Conservation (phyloP, 1,140 invertebrate genomes). For the Frieseomelitta varia region DNA sequence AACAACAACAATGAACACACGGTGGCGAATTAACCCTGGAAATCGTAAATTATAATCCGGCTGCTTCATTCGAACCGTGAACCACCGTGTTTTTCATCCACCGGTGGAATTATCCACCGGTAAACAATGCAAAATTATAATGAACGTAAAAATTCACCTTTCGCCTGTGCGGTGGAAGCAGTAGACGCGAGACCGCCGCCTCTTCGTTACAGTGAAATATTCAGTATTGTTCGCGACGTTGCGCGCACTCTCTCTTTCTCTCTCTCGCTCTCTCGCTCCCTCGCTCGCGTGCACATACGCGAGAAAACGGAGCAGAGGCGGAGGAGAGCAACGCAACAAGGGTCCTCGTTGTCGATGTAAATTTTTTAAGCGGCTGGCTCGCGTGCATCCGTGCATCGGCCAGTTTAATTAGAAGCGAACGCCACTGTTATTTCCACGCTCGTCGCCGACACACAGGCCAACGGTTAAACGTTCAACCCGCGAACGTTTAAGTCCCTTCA, state of each 20-base stretch:
- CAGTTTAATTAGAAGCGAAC: conserved; percentile 38
- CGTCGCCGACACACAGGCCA: not conserved
- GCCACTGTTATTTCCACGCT: conserved; percentile 19
- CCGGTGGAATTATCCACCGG: conserved; percentile 6
- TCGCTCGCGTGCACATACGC: not conserved
- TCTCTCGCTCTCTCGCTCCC: not conserved
- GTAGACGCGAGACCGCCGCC: not conserved
- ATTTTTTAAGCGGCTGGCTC: conserved; percentile 47
- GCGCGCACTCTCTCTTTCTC: too few relatives aligned
- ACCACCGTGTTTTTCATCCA: not conserved
- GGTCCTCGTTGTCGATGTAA: conserved; percentile 44
- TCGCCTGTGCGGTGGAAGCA: not conserved
- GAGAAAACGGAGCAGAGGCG: not conserved
- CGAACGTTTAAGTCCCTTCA: conserved; percentile 49
- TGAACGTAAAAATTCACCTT: conserved; percentile 45
- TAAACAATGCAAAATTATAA: conserved; percentile 61
- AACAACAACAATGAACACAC: not conserved
- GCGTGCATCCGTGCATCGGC: conserved; percentile 36
- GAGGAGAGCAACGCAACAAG: not conserved
- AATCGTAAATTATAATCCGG: conserved; percentile 16
- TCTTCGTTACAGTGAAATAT: conserved; percentile 19
- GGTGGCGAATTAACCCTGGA: conserved; percentile 40
- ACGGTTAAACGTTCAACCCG: conserved; percentile 30
- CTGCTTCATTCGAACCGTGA: not conserved
- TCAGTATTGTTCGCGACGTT: conserved; percentile 36